Evolutionary conservation across 2,888 invertebrate species (phyloP), one percentile per base, ranked within the genome.

Genomic region (Amiota communis): DNA sequence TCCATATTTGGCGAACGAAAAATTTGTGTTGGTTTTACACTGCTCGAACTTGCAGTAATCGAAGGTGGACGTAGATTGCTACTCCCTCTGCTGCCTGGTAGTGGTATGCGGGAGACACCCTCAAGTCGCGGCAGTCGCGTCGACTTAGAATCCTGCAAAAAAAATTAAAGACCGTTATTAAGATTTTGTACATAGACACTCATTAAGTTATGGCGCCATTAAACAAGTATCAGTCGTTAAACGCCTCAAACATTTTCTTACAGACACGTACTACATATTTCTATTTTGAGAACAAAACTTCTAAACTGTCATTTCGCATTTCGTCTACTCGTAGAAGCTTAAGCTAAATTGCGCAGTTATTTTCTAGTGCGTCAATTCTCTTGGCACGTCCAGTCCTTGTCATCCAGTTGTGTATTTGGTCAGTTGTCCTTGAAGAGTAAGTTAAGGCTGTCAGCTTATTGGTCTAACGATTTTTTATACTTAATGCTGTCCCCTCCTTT

Each of bases 101-200:
- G 73, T 36, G 89, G 89, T 51, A 90, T 88, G 59, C 89, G 87
- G 23, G 88, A 86, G 59, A 80, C 80, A 75, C 87, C 87, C 77
- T 87, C 89, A 71, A 88, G 78, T 59, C 88, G 86, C 67, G 89
- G 89, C 76, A 90, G 88, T 72, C 88, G 87, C 1, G 90, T 85
- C 57, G 86, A 82, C 53, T 86, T 77, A 68, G 88, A 80, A 81
- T 90, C 90, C 90, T 90, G 79, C 9, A 85, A 87, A 4, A 2
- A 71, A 2, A 70, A 63, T 67, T 59, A 15, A 59, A 17, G 23
- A 59, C 11, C 59, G 20, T 59, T 10, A 59, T 68, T 20, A 68
- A 13, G n/a, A 51, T 51, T 67, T 11, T 51, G 48, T 68, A 17
- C 53, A 15, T 9, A 70, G 17, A 23, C 23, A 49, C 49, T 70